Percentiles rank a stretch among this genome's conserved stretches.
Conservation (phyloP, 2,888 invertebrate species). For the Eupithecia dodoneata region DNA sequence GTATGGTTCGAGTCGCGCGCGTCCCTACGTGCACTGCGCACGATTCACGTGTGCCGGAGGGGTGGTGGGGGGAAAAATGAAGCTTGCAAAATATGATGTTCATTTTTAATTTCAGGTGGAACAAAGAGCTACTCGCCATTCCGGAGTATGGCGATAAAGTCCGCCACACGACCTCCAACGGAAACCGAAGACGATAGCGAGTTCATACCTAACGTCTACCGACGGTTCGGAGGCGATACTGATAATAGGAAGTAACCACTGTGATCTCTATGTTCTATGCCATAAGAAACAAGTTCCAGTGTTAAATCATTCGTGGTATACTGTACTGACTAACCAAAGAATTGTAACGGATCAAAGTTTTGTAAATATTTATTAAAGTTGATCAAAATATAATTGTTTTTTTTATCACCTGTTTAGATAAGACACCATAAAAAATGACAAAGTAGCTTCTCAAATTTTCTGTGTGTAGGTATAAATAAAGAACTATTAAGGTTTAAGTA, state of each 20-base stretch:
- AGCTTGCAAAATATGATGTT: background rate
- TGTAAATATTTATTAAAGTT: constrained; percentile 18
- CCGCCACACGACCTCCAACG: background rate
- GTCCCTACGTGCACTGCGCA: too few relatives aligned
- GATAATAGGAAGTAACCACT: background rate
- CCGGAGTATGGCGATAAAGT: constrained; percentile 18
- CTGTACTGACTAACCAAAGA: background rate
- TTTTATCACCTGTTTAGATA: background rate
- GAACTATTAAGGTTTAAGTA: too few relatives aligned
- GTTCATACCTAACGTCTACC: constrained; percentile 33
- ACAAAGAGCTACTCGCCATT: constrained; percentile 36
- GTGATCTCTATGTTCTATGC: background rate
- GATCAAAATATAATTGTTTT: background rate
- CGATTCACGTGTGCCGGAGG: too few relatives aligned
- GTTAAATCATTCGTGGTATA: background rate
- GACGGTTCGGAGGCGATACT: constrained; percentile 25
- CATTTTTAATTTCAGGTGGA: constrained; percentile 24
- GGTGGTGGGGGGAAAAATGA: too few relatives aligned
- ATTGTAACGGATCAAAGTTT: constrained; percentile 9
- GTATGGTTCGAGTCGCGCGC: too few relatives aligned
- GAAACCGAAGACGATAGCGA: constrained; percentile 26
- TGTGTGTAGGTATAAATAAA: too few relatives aligned
- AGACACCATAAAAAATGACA: too few relatives aligned
- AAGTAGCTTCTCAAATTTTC: too few relatives aligned
- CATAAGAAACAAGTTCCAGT: background rate